Evolutionary conservation across 2,113 vertebrate species (phyloP), one percentile per base, ranked within the genome.

Genomic region (Alectura lathami): DNA sequence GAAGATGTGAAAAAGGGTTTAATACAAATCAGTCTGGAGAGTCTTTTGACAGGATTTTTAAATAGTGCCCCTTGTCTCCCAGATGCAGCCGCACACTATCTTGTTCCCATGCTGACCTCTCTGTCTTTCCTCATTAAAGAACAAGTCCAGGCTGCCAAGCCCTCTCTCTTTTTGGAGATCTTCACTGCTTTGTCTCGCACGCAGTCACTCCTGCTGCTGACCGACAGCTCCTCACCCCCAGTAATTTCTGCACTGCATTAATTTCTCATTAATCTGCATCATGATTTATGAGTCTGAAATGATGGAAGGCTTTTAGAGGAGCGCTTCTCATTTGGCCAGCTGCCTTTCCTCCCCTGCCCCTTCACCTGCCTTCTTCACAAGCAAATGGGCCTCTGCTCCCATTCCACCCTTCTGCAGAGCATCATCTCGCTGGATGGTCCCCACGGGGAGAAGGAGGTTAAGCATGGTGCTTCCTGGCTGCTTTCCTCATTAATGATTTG

Each of bases 201-300:
- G 22, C 68, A 86, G 66, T 45, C 72, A 48, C 81, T 89, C 59
- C 85, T 72, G 90, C 90, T 90, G 87, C 78, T 94, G 95, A 97
- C 94, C 80, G 54, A 94, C 83, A 86, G 89, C 94, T 96, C 84
- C 84, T 96, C 91, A 82, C 64, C 74, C 75, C n/a, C 85, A 57
- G 86, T 91, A 88, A 96, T 95, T 95, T 94, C 94, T 94, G 67
- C 86, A 88, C 92, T 76, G 91, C 86, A 95, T 96, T 97, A 94
- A 96, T 97, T 94, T 88, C 93, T 93, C 93, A 95, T 96, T 95
- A 96, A 96, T 97, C 84, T 95, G 64, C 81, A 72, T 77, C 66
- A 51, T 93, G 92, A 96, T 94, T 95, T 94, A 94, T 94, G 91
- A 91, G 74, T 69, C 90, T 89, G 91, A 94, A 96, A 91, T 94